These are phyloP conservation scores for Drosophila nr. perissopoda DNA, from an alignment of 2,888 invertebrate genomes.

Conservation along the genomic window DNA sequence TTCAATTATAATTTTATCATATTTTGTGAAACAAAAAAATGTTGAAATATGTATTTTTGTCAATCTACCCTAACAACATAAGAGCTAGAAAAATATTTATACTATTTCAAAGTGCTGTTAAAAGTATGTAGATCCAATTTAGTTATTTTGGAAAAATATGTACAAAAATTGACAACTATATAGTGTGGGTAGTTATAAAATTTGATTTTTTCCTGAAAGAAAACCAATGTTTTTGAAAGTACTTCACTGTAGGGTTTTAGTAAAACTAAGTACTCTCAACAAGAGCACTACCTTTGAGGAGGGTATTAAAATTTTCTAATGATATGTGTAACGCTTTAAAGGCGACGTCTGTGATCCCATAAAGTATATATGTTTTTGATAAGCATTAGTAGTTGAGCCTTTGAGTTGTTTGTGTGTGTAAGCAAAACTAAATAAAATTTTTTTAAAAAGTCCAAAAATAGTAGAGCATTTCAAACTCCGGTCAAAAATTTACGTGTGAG, in stretches of 20 bases:
- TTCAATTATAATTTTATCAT: background rate
- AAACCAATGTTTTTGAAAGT: background rate
- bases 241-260: background rate
- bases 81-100: background rate
- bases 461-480: background rate
- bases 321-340: background rate
- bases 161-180: too few species aligned
- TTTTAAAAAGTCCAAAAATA: fast-evolving
- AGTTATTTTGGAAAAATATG: background rate
- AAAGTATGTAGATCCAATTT: background rate
- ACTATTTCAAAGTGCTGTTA: background rate
- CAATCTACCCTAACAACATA: background rate
- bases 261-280: background rate
- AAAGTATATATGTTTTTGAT: background rate
- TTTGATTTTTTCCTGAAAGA: background rate
- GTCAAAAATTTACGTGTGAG: too few species aligned
- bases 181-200: too few species aligned
- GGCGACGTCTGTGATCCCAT: background rate
- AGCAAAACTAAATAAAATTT: background rate
- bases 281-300: background rate
- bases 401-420: background rate
- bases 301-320: background rate
- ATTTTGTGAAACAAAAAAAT: background rate
- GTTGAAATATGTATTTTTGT: background rate
- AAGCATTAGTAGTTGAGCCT: background rate